Base-by-base conservation (phyloP, 2,797 vertebrate genomes). In the Lerista edwardsae region DNA sequence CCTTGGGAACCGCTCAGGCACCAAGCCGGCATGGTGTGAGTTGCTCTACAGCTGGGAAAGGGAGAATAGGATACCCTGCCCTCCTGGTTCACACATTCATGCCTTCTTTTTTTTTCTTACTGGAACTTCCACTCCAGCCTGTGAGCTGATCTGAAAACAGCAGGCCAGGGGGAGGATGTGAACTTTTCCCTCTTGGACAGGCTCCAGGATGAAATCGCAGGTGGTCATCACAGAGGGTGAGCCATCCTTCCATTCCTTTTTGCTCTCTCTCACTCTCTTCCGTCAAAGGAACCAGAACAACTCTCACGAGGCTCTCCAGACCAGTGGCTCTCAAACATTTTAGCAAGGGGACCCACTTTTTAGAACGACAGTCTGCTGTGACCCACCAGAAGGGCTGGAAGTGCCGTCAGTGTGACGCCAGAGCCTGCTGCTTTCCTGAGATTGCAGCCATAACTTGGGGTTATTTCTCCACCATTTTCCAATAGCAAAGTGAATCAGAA, bases 21-120 rank as follows among this genome's bases (percentile, higher is more conserved):
- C 80, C 79, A 86, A 84, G 36, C 84, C 80, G 76, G 67, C 29
- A 62, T 23, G 51, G 68, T 75, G 6, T 47, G 83, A 55, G 77
- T 85, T 87, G 87, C 75, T 77, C 51, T 23, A 25, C 12, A 29
- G 61, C 62, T 86, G 91, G 84, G 82, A 19, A 76, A 65, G 82
- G 61, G 84, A 89, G 59, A 83, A 83, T 4, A 1, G n/a, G 62
- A 76, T 39, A 39, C 15, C n/a, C 34, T 21, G 27, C 34, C 25
- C 6, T 36, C 27, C 31, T 25, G 31, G 51, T 11, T 47, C 41
- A 65, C 41, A 82, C 19, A 64, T 25, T 3, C 15, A 6, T 3
- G 31, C 34, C n/a, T 64, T 31, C 29, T 31, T 21, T 31, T 12
- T 51, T 29, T 15, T 9, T 21, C 25, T 23, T 6, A 15, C 10